Evolutionary conservation across 2,113 vertebrate species (phyloP).

Genomic region (Eulemur rufifrons): DNA sequence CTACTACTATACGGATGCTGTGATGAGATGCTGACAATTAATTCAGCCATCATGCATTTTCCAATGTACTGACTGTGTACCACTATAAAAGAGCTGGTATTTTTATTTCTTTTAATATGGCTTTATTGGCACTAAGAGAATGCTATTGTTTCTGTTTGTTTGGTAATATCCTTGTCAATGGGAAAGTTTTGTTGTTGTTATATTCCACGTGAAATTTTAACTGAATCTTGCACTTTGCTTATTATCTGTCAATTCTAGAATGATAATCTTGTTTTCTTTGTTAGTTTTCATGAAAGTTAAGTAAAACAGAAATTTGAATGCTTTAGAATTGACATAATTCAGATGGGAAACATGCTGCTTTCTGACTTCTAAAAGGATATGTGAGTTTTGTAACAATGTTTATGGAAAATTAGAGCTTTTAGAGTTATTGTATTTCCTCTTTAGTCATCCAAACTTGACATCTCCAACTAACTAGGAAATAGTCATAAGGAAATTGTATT

Average conservation of each 20-base stretch:
- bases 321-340: neutral
- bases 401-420: neutral
- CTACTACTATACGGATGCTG: neutral
- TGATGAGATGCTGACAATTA: neutral
- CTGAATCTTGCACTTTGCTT: neutral
- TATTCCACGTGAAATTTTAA: neutral
- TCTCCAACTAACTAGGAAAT: neutral
- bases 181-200: neutral
- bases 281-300: neutral
- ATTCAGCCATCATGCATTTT: neutral
- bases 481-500: slow-evolving; percentile 35
- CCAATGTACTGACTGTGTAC: neutral
- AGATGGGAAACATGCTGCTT: neutral
- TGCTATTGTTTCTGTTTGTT: neutral
- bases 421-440: neutral
- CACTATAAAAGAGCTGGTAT: neutral
- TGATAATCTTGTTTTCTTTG: neutral
- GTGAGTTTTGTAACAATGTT: neutral
- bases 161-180: neutral
- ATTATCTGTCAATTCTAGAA: neutral
- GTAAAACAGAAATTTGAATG: slow-evolving; percentile 19
- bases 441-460: neutral
- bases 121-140: neutral
- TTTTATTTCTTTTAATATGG: neutral
- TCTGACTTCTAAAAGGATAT: neutral